Conservation (phyloP, 2,797 vertebrate genomes). For the Myiotriccus ornatus region DNA sequence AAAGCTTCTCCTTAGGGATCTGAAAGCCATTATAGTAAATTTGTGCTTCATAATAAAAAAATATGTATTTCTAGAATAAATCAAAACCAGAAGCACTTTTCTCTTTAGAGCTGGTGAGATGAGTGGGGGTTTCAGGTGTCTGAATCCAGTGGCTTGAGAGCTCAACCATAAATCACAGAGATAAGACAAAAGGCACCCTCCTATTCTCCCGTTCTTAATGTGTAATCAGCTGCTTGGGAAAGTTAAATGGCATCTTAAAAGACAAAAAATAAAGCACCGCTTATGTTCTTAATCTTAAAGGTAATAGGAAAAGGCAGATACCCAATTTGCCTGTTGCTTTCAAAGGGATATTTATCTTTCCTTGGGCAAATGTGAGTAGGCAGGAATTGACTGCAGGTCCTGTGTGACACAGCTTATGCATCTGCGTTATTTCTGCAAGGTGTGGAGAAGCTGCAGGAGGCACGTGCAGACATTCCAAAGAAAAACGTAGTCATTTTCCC, state of each 20-base stretch:
- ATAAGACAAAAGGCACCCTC: slow-evolving; percentile 10
- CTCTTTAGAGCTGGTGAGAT: slow-evolving; percentile 21
- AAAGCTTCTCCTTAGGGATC: slow-evolving; percentile 25
- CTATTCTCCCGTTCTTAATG: not conserved
- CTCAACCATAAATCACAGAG: slow-evolving; percentile 25
- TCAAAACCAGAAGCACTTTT: slow-evolving; percentile 49
- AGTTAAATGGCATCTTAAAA: slow-evolving; percentile 18
- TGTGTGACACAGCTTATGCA: not conserved
- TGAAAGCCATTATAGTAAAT: slow-evolving; percentile 45
- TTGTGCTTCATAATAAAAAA: slow-evolving; percentile 41
- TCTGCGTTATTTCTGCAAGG: not conserved
- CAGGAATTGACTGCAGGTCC: not conserved
- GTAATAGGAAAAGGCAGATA: not conserved
- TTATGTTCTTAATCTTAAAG: not conserved
- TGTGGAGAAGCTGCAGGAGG: not conserved
- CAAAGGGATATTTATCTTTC: not conserved
- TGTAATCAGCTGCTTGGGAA: not conserved
- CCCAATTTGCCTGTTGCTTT: not conserved
- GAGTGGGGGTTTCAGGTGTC: slow-evolving; percentile 30
- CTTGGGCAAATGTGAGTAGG: not conserved
- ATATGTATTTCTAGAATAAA: slow-evolving; percentile 40
- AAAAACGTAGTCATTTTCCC: not conserved
- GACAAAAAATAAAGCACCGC: not conserved
- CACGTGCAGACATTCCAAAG: not conserved
- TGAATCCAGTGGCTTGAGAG: not conserved